Base-by-base conservation (phyloP, 2,888 invertebrate species). In the Drosophila paracracens region DNA sequence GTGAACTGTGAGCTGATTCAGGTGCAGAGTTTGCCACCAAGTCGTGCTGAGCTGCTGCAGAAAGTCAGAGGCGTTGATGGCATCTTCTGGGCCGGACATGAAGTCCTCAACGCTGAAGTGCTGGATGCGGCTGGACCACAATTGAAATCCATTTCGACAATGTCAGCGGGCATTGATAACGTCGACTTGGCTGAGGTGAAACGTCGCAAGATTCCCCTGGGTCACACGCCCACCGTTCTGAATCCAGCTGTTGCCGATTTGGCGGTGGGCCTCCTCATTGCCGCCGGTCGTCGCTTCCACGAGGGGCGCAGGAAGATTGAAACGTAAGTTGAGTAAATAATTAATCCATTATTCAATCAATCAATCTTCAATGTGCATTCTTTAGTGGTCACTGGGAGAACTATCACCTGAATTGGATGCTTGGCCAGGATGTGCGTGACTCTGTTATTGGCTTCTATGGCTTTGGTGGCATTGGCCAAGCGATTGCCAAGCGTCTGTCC, bases 101-200 rank as follows among this genome's bases (percentile, higher is more conserved):
- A 86, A 0, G 64, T 81, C 0, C 76, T 93, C 1, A 88, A 93
- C 74, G 92, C 88, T 7, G 93, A 92, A 70, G 83, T 86, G 0
- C 56, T 93, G 50, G 89, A 93, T 81, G 91, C 90, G 1, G 93
- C 92, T 8, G 93, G 97, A 6, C 94, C 95, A 0, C 94, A 95
- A 59, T 91, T 98, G 60, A 97, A 96, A 93, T 95, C 96, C 0
- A 94, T 98, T 5, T 95, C 96, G 0, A 96, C 97, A 0, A 96
- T 97, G 96, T 97, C 98, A 0, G 97, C 97, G 1, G 98, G 98
- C 13, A 95, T 95, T 75, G 97, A 99, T 91, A 96, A 97, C 81
- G 95, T 98, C 21, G 97, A 98, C 90, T 82, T 96, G 0, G 92
- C 93, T 0, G 97, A 96, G 89, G 93, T 98, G 40, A 95, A 95